Evolutionary conservation across 2,113 vertebrate genomes (phyloP).

Genomic region (Nyctibius bracteatus): DNA sequence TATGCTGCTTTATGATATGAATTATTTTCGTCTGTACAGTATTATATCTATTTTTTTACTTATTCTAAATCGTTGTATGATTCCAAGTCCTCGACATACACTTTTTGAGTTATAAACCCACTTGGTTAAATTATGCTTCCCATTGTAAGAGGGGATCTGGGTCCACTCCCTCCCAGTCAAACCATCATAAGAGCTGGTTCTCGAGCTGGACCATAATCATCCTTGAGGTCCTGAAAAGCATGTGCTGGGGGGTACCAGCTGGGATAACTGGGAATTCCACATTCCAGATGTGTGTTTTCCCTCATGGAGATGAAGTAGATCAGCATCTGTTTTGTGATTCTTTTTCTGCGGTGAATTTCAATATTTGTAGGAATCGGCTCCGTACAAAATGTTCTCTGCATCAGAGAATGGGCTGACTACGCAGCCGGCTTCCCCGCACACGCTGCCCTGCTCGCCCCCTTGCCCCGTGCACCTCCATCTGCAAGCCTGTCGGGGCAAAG

Average conservation of each 20-base stretch:
- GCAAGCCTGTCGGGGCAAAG: not conserved
- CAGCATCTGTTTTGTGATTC: not conserved
- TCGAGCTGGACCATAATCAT: not conserved
- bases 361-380: not conserved
- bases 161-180: not conserved
- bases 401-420: rapidly evolving
- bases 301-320: not conserved
- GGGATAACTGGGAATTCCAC: not conserved
- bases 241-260: not conserved
- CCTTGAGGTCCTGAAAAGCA: not conserved
- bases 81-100: not conserved
- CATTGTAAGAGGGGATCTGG: not conserved
- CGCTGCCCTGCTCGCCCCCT: not conserved
- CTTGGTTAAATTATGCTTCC: not conserved
- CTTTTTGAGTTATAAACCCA: not conserved
- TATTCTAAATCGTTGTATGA: not conserved
- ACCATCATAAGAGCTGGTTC: not conserved
- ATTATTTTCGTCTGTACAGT: not conserved
- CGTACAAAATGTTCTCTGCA: too few species aligned
- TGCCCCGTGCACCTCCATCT: not conserved
- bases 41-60: not conserved
- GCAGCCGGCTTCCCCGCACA: not conserved
- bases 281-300: not conserved
- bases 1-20: not conserved
- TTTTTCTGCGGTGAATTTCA: not conserved